Conservation (phyloP, 2,797 vertebrate genomes). For the Liparis tanakae region DNA sequence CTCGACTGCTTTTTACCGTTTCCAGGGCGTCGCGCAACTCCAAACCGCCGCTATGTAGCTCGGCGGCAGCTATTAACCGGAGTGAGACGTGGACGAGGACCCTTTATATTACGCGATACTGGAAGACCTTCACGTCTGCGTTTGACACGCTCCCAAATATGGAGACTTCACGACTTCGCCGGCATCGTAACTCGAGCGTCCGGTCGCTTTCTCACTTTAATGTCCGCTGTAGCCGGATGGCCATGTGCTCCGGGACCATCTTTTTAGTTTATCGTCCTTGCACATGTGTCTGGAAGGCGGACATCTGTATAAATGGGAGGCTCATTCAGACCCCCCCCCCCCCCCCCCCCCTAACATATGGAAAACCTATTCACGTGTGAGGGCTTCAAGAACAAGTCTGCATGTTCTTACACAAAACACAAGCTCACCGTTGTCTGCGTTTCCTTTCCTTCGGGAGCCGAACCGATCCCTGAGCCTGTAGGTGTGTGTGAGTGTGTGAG, state of each 20-base stretch:
- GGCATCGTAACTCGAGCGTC: not conserved
- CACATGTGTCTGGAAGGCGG: constrained; percentile 24
- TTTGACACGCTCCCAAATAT: not conserved
- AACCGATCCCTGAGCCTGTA: constrained; percentile 57
- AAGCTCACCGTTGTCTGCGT: constrained; percentile 52
- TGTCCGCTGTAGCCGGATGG: not conserved
- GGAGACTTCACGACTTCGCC: not conserved
- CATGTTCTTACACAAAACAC: constrained; percentile 69
- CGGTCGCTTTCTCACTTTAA: constrained; percentile 2
- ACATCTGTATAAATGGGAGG: constrained; percentile 54
- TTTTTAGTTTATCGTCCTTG: constrained; percentile 10
- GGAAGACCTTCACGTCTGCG: not conserved
- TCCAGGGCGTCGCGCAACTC: constrained; percentile 49
- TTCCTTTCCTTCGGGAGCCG: constrained; percentile 57
- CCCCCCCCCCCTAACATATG: constrained; percentile 72
- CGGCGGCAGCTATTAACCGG: constrained; percentile 28
- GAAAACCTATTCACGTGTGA: constrained; percentile 73
- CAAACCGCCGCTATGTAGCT: constrained; percentile 31
- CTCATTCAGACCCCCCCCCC: constrained; percentile 43
- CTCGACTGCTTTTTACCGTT: constrained; percentile 53
- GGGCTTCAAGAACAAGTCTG: constrained; percentile 55
- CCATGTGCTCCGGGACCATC: constrained; percentile 20
- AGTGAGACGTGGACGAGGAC: constrained; percentile 13
- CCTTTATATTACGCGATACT: not conserved
- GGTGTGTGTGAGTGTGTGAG: not conserved